Evolutionary conservation across 2,888 invertebrate species (phyloP), one percentile per base, ranked within the genome.

Genomic region (Escarpia spicata): DNA sequence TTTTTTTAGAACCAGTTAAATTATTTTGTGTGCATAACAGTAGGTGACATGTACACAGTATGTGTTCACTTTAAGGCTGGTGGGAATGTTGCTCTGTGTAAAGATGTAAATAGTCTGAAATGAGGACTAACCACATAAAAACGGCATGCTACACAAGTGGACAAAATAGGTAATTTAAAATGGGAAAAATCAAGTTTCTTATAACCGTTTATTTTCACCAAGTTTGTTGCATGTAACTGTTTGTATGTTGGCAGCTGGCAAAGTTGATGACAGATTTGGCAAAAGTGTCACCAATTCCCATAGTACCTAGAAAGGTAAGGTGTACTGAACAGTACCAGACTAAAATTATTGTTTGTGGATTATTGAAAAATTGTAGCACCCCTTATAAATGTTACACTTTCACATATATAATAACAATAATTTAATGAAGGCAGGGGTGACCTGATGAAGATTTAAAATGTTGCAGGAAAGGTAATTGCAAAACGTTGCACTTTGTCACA

Each of bases 261-360:
- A 75, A 75, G 6, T n/a, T 75, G 75, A 75, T 75, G 75, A 75
- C 15, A 75, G 75, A 75, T 75, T 75, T 75, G 75, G 75, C 75
- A 26, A 75, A 75, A 75, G 75, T 75, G 75, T 26, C 75, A 75
- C 75, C 75, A 26, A 75, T 75, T 75, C 75, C 75, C 75, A 52
- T 52, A 52, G 75, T 75, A n/a, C 75, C 75, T 75, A 75, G 75
- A 75, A 75, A 75, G 75, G 75, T 75, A 75, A 75, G 75, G 15
- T 2, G 52, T 52, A 52, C 52, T 52, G 52, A 9, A 52, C 9
- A 52, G 9, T 75, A n/a, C 75, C n/a, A 75, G 26, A 75, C 52
- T 26, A 75, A 75, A 75, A 75, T 26, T 26, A 75, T 15, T n/a
- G 6, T 75, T 52, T 52, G 52, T 52, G 52, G 26, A 19, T 75